Base-by-base conservation (phyloP, 2,888 invertebrate species). In the Idaea aversata region DNA sequence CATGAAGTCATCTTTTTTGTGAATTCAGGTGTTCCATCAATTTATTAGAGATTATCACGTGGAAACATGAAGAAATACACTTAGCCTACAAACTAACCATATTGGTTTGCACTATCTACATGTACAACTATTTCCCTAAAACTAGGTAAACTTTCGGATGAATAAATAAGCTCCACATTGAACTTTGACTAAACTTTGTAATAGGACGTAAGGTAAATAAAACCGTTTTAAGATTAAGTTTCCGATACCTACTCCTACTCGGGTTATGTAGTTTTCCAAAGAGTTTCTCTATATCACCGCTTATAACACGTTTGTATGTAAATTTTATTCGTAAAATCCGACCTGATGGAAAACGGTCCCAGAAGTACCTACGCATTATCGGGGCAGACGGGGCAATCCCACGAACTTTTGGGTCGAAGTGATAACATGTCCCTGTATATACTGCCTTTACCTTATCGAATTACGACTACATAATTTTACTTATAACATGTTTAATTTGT, bases 271-370 rank as follows among this genome's bases (percentile, higher is more conserved):
- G 83, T 84, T 84, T 77, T 76, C 75, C 78, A 85, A 80, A 79
- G 82, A 84, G 84, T 83, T 83, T 80, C 79, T 72, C 77, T 78
- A 78, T 82, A 87, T 87, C 85, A 85, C 83, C 82, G 80, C 80
- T 84, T 79, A 86, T 85, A 88, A 86, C 85, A 86, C 85, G 88
- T 89, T 90, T 89, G 83, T 88, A 91, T 91, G 91, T 81, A 87
- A 91, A 91, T 91, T 87, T 87, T 84, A 89, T 87, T 84, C 84
- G 82, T 83, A 68, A 87, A 91, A 89, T 88, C 88, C 87, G 79
- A 72, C 75, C 83, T 86, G 87, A 89, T 87, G 88, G 88, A 89
- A 87, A 88, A 82, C 82, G 86, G 85, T 81, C 86, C 80, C 81
- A 75, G 70, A 81, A 85, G 83, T 77, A 25, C 25, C 25, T 25